These are phyloP conservation scores for Microplitis mediator DNA, from an alignment of 1,140 invertebrate genomes.

Conservation along the genomic window DNA sequence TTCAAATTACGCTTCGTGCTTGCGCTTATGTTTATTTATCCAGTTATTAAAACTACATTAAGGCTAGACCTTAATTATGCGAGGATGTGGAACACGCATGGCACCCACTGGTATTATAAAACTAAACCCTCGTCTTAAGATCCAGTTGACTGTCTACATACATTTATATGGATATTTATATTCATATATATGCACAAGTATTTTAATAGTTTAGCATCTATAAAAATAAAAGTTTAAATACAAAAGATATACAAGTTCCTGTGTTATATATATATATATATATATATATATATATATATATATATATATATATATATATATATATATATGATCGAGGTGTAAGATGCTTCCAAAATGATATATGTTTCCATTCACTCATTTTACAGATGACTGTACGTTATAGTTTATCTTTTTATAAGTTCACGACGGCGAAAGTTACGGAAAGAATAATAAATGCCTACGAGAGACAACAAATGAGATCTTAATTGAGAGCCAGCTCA, in stretches of 20 bases:
- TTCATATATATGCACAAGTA: too few species aligned
- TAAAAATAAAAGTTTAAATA: not conserved
- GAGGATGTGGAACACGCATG: conserved; percentile 33
- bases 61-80: conserved; percentile 38
- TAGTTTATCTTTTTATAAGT: too few species aligned
- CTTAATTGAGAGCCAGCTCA: conserved; percentile 13
- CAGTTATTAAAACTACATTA: conserved; percentile 43
- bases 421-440: not conserved
- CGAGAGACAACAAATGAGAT: conserved; percentile 9
- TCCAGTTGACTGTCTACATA: not conserved
- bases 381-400: too few species aligned
- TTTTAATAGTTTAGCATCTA: too few species aligned
- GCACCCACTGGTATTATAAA: not conserved
- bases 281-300: too few species aligned
- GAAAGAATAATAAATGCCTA: not conserved
- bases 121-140: not conserved
- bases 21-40: conserved; percentile 43
- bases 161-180: too few species aligned
- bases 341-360: too few species aligned
- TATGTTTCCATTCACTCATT: too few species aligned
- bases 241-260: not conserved
- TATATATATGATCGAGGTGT: too few species aligned
- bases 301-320: too few species aligned
- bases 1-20: conserved; percentile 39
- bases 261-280: too few species aligned